These are phyloP conservation scores for Solenodon paradoxus DNA, from an alignment of 2,113 vertebrate genomes.

Conservation along the genomic window DNA sequence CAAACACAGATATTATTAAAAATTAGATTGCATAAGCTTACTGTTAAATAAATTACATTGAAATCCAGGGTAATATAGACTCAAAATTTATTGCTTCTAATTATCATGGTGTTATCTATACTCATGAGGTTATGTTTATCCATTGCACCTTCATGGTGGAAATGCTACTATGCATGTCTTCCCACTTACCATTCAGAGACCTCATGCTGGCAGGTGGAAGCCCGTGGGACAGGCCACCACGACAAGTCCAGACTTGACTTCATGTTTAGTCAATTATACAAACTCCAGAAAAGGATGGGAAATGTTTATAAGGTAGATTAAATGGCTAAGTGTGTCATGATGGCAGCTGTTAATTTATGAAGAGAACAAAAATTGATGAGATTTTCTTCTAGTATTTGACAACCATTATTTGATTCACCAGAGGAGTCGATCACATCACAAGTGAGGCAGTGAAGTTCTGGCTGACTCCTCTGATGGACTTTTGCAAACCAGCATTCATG, in stretches of 20 bases:
- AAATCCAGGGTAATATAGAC: background rate
- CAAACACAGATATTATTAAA: background rate
- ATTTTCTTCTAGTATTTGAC: background rate
- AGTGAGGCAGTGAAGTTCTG: background rate
- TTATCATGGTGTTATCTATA: background rate
- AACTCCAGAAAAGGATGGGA: background rate
- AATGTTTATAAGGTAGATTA: background rate
- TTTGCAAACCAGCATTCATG: background rate
- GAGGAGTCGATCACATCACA: background rate
- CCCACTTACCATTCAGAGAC: too few species aligned
- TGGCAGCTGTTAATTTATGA: background rate
- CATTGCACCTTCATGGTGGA: too few species aligned
- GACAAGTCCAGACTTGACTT: background rate
- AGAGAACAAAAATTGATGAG: background rate
- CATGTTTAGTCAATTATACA: background rate
- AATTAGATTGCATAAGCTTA: background rate
- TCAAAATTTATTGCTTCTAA: background rate
- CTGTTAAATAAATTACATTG: background rate
- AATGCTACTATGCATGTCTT: background rate
- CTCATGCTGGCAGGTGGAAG: background rate
- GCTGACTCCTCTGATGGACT: background rate
- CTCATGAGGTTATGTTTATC: background rate
- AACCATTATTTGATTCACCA: background rate
- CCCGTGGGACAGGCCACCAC: background rate
- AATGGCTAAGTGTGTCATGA: background rate